Evolutionary conservation across 2,113 vertebrate genomes (phyloP).

Genomic region (Phodopus roborovskii): DNA sequence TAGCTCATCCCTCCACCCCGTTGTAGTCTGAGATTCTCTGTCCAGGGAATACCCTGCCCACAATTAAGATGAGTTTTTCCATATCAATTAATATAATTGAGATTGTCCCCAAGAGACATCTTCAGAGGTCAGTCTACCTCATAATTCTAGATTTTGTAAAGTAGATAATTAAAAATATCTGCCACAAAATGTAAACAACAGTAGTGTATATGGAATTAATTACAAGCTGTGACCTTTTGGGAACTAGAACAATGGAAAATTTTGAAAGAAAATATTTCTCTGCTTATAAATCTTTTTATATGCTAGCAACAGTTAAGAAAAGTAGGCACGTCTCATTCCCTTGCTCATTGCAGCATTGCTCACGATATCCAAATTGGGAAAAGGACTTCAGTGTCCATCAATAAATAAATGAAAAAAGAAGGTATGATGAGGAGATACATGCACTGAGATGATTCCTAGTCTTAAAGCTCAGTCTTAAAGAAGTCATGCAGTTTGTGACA

Average conservation of each 20-base stretch:
- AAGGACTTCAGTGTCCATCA: neutral
- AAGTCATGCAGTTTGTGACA: neutral
- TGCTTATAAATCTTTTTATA: neutral
- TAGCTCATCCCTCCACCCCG: neutral
- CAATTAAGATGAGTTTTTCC: neutral
- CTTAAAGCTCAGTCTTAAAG: neutral
- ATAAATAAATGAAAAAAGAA: neutral
- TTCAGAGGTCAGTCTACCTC: neutral
- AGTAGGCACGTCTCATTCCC: neutral
- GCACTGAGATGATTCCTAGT: neutral
- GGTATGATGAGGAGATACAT: neutral
- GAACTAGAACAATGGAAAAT: neutral
- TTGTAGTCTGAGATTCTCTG: neutral
- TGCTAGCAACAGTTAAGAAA: neutral
- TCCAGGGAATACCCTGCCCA: neutral
- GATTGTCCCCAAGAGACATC: neutral
- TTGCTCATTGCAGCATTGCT: neutral
- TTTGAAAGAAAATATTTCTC: neutral
- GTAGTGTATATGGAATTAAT: neutral
- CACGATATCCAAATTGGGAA: neutral
- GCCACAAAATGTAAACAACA: neutral
- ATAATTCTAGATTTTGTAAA: neutral
- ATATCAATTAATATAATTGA: neutral
- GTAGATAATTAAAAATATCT: neutral
- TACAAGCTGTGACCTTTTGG: neutral